Base-by-base conservation (phyloP, 1,140 invertebrate species). In the Littorina saxatilis region DNA sequence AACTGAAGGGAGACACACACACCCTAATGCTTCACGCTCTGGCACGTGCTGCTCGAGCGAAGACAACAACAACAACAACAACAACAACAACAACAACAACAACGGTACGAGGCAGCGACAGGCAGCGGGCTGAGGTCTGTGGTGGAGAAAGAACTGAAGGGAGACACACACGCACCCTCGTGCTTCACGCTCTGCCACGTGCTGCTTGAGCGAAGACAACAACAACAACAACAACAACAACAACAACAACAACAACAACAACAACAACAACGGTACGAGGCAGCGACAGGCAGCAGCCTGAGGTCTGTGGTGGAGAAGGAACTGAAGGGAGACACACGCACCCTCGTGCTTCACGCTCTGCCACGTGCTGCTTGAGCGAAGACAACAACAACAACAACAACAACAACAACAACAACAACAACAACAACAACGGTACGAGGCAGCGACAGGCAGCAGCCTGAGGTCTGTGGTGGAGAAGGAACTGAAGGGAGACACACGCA, bases 131-230 rank as follows among this genome's bases (percentile, higher is more conserved):
- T 40, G 58, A 77, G 50, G 43, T n/a, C 58, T 17, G 35, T 37
- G 58, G 35, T 68, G 40, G 66, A 32, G 68, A 74, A 43, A 50
- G 37, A 55, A 63, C 43, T 79, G 68, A 35, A 50, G 15, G 68
- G 66, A 55, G 43, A 52, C 27, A n/a, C n/a, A n/a, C 55, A 17
- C 35, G 37, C 47, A 55, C 2, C 35, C 35, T 52, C 43, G 9
- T 84, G 80, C 52, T 86, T 84, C 74, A 23, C 4, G 5, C n/a
- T 4, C n/a, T 61, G 7, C 4, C 58, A 61, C 58, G 58, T 61
- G 58, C 58, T 52, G 23, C 11, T 52, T 11, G 23, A n/a, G n/a
- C n/a, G n/a, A n/a, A n/a, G n/a, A n/a, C n/a, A n/a, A n/a, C n/a
- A n/a, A n/a, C n/a, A n/a, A n/a, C n/a, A n/a, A n/a, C n/a, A n/a